These are phyloP conservation scores for Zenarchopterus dispar DNA, from an alignment of 2,797 vertebrate genomes.

Conservation along the genomic window DNA sequence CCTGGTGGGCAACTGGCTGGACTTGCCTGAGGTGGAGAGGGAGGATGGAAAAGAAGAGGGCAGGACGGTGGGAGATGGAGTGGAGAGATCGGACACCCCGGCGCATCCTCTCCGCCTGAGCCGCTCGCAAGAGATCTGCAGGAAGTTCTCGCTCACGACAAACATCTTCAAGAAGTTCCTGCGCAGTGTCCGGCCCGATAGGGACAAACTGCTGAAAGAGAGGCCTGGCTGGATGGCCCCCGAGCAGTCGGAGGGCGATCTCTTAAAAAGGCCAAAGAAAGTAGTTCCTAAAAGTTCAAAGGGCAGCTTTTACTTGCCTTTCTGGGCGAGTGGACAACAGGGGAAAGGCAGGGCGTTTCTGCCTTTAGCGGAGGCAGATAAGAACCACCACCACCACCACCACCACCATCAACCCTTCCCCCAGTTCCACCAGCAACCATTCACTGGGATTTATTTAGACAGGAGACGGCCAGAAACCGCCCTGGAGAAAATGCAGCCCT, in stretches of 20 bases:
- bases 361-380: slow-evolving; percentile 60
- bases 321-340: slow-evolving; percentile 81
- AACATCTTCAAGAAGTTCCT: slow-evolving; percentile 97
- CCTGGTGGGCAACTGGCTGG: slow-evolving; percentile 96
- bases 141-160: slow-evolving; percentile 91
- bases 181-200: slow-evolving; percentile 90
- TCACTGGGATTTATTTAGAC: slow-evolving; percentile 73
- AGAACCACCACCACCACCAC: slow-evolving; percentile 42
- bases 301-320: slow-evolving; percentile 87
- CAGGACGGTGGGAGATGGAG: slow-evolving; percentile 35
- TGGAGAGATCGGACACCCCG: slow-evolving; percentile 76
- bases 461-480: slow-evolving; percentile 70
- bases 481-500: slow-evolving; percentile 75
- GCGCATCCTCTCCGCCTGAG: slow-evolving; percentile 77
- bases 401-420: slow-evolving; percentile 57
- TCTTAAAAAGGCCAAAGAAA: slow-evolving; percentile 90
- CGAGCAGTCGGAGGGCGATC: slow-evolving; percentile 73
- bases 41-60: slow-evolving; percentile 73
- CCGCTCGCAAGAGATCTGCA: slow-evolving; percentile 90
- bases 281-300: slow-evolving; percentile 78
- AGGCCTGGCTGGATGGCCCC: slow-evolving; percentile 89
- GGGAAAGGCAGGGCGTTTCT: slow-evolving; percentile 77
- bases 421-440: slow-evolving; percentile 68
- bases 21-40: slow-evolving; percentile 88
- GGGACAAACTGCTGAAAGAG: slow-evolving; percentile 93